Conservation (phyloP, 1,140 invertebrate species). For the Tetramorium simillimum region DNA sequence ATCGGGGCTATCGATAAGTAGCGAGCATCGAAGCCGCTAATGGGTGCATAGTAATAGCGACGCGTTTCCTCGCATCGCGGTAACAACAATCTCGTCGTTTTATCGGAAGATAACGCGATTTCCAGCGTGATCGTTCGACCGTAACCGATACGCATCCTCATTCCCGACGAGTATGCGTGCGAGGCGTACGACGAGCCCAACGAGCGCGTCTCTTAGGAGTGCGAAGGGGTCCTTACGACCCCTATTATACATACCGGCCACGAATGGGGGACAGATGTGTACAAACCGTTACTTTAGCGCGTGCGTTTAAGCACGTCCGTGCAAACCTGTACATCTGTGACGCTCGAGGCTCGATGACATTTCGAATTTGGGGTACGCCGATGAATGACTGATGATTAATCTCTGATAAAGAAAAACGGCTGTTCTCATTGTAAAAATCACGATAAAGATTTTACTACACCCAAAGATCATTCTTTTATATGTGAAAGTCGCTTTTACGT, state of each 20-base stretch:
- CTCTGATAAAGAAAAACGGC: neutral
- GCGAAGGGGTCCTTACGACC: constrained; percentile 56
- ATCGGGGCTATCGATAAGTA: constrained; percentile 34
- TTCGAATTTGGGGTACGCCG: constrained; percentile 1
- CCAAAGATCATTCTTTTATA: neutral
- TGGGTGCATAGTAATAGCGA: neutral
- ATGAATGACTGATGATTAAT: neutral
- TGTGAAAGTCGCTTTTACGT: too few species aligned
- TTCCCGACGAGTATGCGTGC: constrained; percentile 31
- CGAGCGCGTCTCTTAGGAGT: constrained; percentile 25
- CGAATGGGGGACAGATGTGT: constrained; percentile 77
- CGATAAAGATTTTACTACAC: neutral
- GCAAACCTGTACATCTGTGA: constrained; percentile 14
- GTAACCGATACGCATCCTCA: constrained; percentile 6
- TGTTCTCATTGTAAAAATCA: neutral
- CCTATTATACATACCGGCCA: constrained; percentile 67
- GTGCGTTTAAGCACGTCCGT: neutral
- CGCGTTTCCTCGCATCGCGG: neutral
- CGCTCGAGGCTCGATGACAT: constrained; percentile 39
- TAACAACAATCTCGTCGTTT: neutral
- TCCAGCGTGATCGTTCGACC: neutral
- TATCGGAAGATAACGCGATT: constrained; percentile 6
- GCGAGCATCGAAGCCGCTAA: neutral
- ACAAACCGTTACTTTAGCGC: constrained; percentile 74
- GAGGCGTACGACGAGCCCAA: constrained; percentile 20